Evolutionary conservation across 2,113 vertebrate species (phyloP).

Genomic region (Tetrao urogallus): DNA sequence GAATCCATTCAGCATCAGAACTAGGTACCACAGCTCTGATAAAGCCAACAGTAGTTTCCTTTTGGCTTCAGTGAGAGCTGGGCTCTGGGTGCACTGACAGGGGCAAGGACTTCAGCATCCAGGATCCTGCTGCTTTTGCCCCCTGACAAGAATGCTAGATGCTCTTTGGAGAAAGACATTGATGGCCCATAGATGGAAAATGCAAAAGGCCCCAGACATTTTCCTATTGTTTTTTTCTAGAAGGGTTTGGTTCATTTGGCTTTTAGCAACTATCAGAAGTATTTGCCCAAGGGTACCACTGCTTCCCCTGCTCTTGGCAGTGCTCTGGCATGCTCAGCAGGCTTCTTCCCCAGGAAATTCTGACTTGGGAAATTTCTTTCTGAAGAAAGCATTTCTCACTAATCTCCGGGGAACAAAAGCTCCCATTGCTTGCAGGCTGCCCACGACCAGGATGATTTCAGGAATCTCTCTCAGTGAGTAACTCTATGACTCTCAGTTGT

Average conservation of each 20-base stretch:
- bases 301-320: neutral
- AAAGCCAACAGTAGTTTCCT: neutral
- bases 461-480: neutral
- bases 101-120: neutral
- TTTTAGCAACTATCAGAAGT: neutral
- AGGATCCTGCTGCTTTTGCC: neutral
- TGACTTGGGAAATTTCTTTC: neutral
- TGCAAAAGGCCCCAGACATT: neutral
- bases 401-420: neutral
- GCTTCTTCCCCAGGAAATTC: neutral
- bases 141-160: neutral
- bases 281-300: neutral
- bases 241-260: neutral
- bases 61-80: neutral
- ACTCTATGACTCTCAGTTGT: neutral
- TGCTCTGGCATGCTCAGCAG: neutral
- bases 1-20: neutral
- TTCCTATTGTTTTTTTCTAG: neutral
- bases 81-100: neutral
- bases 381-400: neutral
- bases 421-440: neutral
- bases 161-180: neutral
- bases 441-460: neutral
- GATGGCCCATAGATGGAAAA: accelerated
- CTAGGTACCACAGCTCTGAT: neutral